phyloP scores from a whole-genome alignment of 2,888 invertebrate species.

The Cataglyphis rosenhaueri region DNA sequence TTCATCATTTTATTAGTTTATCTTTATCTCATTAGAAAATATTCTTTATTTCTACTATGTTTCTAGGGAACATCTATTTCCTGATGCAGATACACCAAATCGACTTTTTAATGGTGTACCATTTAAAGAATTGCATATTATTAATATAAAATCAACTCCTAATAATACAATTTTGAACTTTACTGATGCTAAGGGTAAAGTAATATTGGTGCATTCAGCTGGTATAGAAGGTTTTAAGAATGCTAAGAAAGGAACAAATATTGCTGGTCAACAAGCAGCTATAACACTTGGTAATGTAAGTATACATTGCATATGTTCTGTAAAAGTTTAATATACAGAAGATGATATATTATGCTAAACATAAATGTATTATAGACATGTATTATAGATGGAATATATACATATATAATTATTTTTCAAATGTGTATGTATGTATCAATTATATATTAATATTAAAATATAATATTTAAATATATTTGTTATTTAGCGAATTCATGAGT shows the following conservation, averaged over 20 bases:
- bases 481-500: constrained; percentile 86
- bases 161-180: constrained; percentile 96
- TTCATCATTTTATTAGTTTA: background rate
- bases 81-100: constrained; percentile 90
- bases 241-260: constrained; percentile 97
- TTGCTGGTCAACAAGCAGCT: constrained; percentile 98
- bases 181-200: constrained; percentile 89
- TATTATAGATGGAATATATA: background rate
- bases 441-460: no score
- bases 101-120: constrained; percentile 91
- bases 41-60: constrained; percentile 66
- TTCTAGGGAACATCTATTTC: constrained; percentile 89
- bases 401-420: background rate
- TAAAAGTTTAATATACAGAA: background rate
- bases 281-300: constrained; percentile 91
- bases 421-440: background rate
- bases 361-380: background rate
- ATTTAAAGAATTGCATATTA: constrained; percentile 93
- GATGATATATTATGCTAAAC: background rate
- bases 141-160: constrained; percentile 92
- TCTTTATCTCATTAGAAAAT: background rate
- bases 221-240: constrained; percentile 98
- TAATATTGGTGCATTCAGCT: constrained; percentile 81
- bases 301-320: constrained; percentile 56
- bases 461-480: background rate